Conservation (phyloP, 2,888 invertebrate species). For the Drosophila imparisetae region DNA sequence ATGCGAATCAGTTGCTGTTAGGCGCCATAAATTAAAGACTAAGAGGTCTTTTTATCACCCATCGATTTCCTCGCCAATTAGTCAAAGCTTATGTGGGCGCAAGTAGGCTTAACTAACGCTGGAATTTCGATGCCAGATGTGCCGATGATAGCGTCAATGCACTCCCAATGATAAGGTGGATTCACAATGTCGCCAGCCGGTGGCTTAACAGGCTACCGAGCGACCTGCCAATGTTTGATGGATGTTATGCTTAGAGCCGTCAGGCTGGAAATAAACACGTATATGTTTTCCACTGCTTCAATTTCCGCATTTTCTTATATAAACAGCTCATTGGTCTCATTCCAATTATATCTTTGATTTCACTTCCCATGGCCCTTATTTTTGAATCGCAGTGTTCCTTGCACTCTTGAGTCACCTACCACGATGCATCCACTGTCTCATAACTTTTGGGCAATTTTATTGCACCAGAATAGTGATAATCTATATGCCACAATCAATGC, state of each 20-base stretch:
- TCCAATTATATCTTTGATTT: neutral
- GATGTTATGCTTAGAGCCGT: constrained; percentile 27
- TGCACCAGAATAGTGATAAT: constrained; percentile 55
- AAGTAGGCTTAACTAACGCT: constrained; percentile 51
- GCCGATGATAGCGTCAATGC: constrained; percentile 55
- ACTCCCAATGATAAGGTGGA: constrained; percentile 55
- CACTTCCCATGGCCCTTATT: neutral
- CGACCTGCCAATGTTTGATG: constrained; percentile 74
- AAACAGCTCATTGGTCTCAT: neutral
- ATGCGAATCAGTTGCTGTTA: constrained; percentile 29
- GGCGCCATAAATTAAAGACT: constrained; percentile 51
- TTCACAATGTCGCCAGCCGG: constrained; percentile 54
- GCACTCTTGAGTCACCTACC: neutral
- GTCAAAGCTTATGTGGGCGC: constrained; percentile 68
- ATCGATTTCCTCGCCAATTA: constrained; percentile 71
- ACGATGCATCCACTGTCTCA: neutral
- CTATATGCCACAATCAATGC: constrained; percentile 77
- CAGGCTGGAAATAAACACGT: neutral
- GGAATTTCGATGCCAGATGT: constrained; percentile 65
- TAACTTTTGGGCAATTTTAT: constrained; percentile 33
- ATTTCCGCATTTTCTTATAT: neutral
- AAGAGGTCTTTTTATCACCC: constrained; percentile 47
- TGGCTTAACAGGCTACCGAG: constrained; percentile 49
- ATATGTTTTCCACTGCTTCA: neutral
- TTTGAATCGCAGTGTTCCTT: neutral